These are phyloP conservation scores for Capromys pilorides DNA, from an alignment of 2,797 vertebrate genomes.

Conservation along the genomic window DNA sequence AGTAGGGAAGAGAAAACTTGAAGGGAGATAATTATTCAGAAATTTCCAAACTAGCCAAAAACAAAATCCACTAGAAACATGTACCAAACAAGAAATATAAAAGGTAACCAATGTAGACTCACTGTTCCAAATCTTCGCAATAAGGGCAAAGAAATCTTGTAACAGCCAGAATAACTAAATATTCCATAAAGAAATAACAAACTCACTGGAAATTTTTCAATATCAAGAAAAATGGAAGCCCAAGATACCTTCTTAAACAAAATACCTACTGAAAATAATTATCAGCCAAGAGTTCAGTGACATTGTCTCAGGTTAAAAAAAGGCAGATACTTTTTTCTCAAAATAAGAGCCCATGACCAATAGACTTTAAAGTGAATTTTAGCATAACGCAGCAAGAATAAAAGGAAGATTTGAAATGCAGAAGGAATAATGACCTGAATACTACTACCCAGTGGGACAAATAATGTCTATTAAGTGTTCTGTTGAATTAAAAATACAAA, in stretches of 20 bases:
- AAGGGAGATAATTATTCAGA: neutral
- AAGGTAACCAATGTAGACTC: neutral
- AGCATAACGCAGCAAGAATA: neutral
- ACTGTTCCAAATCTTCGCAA: neutral
- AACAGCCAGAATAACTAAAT: neutral
- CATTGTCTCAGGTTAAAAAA: neutral
- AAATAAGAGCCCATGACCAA: neutral
- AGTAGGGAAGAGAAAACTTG: neutral
- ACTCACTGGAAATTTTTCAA: neutral
- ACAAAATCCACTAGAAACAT: neutral
- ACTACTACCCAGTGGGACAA: neutral
- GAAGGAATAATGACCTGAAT: neutral
- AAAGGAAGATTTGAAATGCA: neutral
- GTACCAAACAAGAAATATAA: neutral
- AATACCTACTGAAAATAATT: neutral
- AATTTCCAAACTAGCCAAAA: neutral
- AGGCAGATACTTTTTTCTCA: neutral
- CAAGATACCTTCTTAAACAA: neutral
- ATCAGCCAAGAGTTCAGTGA: neutral
- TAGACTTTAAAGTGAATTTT: neutral
- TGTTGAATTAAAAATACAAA: neutral
- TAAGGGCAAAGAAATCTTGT: neutral
- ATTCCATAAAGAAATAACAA: neutral
- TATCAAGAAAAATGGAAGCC: neutral
- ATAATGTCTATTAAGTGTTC: neutral